Base-by-base conservation (phyloP, 1,140 invertebrate species). In the Hylaeus anthracinus region DNA sequence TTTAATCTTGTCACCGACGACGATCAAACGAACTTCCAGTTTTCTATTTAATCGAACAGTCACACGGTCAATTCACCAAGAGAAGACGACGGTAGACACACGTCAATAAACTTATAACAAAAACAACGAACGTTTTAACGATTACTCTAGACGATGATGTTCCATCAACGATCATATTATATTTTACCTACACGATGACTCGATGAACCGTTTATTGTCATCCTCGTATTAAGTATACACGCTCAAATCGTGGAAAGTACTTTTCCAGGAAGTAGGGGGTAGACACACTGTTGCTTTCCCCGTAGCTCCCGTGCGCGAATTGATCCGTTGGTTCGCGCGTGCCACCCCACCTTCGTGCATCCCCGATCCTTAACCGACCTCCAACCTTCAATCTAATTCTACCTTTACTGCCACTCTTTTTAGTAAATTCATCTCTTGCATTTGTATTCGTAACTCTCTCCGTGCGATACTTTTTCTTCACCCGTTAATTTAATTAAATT, bases 221-320 rank as follows among this genome's bases (percentile, higher is more conserved):
- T 81, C 60, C 56, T 67, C 10, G 53, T 77, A 73, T 58, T 9
- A 15, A 61, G 14, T 70, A 74, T n/a, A 64, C 12, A 12, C 15
- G 82, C 60, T 66, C 55, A 41, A 64, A 86, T 74, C 74, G 65
- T 86, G 48, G 43, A 58, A 56, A 72, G 60, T 73, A 84, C 64
- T 86, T 83, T 81, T 88, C 82, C 74, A 74, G 81, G 76, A 85
- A 81, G 75, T 73, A 84, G 51, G 80, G 80, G 82, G 66, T 72
- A 70, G 74, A 84, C 81, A 89, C 76, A 89, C 88, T 88, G 87
- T 89, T 89, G 88, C 89, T 88, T 88, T 82, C 83, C 61, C 81
- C 69, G 76, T 80, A 89, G 82, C 81, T 81, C 67, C 83, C 80
- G 67, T 83, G 78, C 75, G 78, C 81, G 89, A 90, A 90, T 90